Conservation (phyloP, 2,113 vertebrate species). For the Epinephelus lanceolatus region DNA sequence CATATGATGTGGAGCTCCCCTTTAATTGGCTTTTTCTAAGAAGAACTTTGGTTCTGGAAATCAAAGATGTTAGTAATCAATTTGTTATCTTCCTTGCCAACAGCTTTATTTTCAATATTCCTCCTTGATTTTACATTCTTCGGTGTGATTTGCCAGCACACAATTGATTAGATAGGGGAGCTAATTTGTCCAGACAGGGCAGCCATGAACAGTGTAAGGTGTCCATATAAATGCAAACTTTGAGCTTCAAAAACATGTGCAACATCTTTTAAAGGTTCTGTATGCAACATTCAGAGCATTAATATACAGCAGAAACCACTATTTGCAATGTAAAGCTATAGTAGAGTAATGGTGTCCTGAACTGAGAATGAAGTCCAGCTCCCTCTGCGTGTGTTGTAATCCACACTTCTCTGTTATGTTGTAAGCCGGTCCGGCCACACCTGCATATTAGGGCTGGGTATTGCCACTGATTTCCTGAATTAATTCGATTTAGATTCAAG, state of each 20-base stretch:
- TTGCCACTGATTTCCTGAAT: too few relatives aligned
- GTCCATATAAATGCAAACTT: neutral
- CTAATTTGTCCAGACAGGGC: neutral
- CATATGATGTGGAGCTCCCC: neutral
- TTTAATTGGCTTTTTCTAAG: conserved; percentile 12
- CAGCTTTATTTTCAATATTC: neutral
- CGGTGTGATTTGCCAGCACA: neutral
- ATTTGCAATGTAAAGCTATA: too few relatives aligned
- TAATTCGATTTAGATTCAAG: too few relatives aligned
- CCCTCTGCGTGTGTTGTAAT: too few relatives aligned
- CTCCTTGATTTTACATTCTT: neutral
- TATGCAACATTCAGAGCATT: too few relatives aligned
- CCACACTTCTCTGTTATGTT: too few relatives aligned
- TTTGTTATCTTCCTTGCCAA: neutral
- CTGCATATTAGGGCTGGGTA: too few relatives aligned
- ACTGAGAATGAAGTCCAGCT: too few relatives aligned
- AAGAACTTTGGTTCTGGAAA: conserved; percentile 15
- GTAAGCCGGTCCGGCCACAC: too few relatives aligned
- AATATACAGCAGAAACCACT: too few relatives aligned
- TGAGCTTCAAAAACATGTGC: neutral
- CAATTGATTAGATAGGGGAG: neutral
- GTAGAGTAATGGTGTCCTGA: too few relatives aligned
- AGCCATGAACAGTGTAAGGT: neutral
- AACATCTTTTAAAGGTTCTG: too few relatives aligned
- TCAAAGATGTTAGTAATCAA: conserved; percentile 24